Evolutionary conservation across 1,140 invertebrate species (phyloP), one percentile per base, ranked within the genome.

Genomic region (Temnothorax longispinosus): DNA sequence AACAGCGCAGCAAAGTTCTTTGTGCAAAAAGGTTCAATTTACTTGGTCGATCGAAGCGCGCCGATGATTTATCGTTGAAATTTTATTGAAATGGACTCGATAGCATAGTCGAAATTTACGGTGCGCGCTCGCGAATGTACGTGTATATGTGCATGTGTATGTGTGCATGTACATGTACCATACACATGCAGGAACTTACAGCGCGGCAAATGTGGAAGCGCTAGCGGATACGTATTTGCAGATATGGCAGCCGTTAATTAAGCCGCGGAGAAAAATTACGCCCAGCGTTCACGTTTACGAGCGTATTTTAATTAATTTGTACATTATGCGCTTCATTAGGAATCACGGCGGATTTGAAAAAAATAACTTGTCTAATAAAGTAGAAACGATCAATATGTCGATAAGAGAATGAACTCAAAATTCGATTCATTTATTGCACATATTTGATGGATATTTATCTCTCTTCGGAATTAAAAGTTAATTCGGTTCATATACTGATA

Each of bases 71-170:
- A 81, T 81, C 67, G 65, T 72, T 32, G 65, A 81, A 81, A 81
- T 81, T 81, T 81, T 81, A 81, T 81, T 81, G 78, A 81, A 81
- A 81, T 81, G 78, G 78, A 72, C 78, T 81, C 64, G 52, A 81
- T 81, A 72, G 65, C 78, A 44, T 44, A 81, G 78, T 58, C 50
- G 65, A 81, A 81, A 81, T 81, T 81, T 81, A 81, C 50, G 77
- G 52, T 72, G 65, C 78, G 65, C 78, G 50, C 67, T 72, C 50
- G 52, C 78, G 35, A 5, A 41, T 13, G n/a, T 38, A 38, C 32
- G 54, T 27, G 47, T 64, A 41, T 21, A 62, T 52, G 56, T 64
- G 32, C 35, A 3, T 13, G 32, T 21, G 35, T 15, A 7, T 74
- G 71, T 52, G 21, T 27, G 10, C 35, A 35, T 35, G 52, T 54